Conservation (phyloP, 2,113 vertebrate species). For the Trinectes maculatus region DNA sequence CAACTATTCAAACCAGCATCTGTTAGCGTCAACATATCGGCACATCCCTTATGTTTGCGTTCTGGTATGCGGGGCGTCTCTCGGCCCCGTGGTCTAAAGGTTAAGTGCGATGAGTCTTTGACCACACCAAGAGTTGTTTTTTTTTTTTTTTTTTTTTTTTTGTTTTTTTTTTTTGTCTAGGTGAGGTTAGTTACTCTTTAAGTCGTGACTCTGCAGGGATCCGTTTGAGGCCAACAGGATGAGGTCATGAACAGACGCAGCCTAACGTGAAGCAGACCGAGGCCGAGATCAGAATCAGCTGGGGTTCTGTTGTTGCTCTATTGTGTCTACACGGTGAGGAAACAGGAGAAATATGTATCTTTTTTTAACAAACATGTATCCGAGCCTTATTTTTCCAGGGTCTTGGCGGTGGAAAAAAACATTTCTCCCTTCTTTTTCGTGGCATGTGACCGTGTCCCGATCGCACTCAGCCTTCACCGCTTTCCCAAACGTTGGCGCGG, state of each 20-base stretch:
- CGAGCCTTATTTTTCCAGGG: not conserved
- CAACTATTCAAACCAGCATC: not conserved
- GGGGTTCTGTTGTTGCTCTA: constrained; percentile 40
- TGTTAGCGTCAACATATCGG: not conserved
- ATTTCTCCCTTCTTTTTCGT: not conserved
- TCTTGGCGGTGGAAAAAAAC: not conserved
- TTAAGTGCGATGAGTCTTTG: constrained; percentile 35
- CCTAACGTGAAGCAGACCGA: constrained; percentile 56
- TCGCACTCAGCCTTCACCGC: not conserved
- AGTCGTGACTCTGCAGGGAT: constrained; percentile 51
- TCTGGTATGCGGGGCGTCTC: not conserved
- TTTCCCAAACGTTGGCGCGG: constrained; percentile 27
- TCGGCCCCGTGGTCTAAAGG: constrained; percentile 20
- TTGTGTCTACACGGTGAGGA: constrained; percentile 31
- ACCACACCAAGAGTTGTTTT: constrained; percentile 26
- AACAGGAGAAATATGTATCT: constrained; percentile 5
- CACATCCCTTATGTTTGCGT: not conserved
- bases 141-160: too few species aligned
- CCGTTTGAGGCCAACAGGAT: constrained; percentile 52
- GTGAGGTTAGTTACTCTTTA: constrained; percentile 30
- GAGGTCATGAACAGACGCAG: constrained; percentile 61
- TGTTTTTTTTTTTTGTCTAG: not conserved
- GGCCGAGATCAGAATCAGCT: constrained; percentile 46
- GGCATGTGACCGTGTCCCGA: not conserved
- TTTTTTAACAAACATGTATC: not conserved